Conservation (phyloP, 2,888 invertebrate genomes). For the Tortrix viridana region DNA sequence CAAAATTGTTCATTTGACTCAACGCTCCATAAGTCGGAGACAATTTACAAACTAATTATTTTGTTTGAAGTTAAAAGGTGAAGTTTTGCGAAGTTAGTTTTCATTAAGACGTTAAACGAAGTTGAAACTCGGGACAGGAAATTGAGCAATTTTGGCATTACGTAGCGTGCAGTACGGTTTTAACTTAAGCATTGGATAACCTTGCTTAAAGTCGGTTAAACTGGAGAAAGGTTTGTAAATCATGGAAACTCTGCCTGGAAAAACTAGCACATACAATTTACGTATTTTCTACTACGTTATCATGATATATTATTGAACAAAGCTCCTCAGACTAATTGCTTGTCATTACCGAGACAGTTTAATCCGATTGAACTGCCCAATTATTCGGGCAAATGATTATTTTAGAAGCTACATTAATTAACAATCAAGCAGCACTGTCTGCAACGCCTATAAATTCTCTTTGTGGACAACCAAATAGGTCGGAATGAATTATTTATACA, state of each 20-base stretch:
- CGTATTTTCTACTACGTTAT: no score
- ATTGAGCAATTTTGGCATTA: slow-evolving; percentile 73
- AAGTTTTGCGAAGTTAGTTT: slow-evolving; percentile 68
- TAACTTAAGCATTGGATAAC: slow-evolving; percentile 15
- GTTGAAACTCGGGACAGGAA: slow-evolving; percentile 68
- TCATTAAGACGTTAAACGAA: slow-evolving; percentile 71
- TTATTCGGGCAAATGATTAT: slow-evolving; percentile 27
- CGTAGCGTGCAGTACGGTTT: slow-evolving; percentile 50
- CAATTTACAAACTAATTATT: slow-evolving; percentile 68
- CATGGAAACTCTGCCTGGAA: no score
- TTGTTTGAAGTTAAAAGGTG: slow-evolving; percentile 63
- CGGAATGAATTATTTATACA: slow-evolving; percentile 44
- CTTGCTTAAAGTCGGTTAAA: not conserved
- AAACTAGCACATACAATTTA: not conserved
- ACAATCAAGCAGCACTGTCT: slow-evolving; percentile 30
- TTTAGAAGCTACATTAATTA: slow-evolving; percentile 34
- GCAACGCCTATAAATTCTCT: slow-evolving; percentile 41
- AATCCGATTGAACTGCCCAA: slow-evolving; percentile 19
- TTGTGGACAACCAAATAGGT: slow-evolving; percentile 38
- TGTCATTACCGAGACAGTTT: slow-evolving; percentile 23
- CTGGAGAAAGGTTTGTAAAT: not conserved
- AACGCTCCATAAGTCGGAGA: slow-evolving; percentile 33
- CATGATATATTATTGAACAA: not conserved
- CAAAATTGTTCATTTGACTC: not conserved
- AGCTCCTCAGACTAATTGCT: slow-evolving; percentile 16